A percentile compares a stretch with the other conserved stretches of the same genome.
These are phyloP conservation scores for Stenotaenia linearis DNA, from an alignment of 2,888 invertebrate genomes.

Conservation along the genomic window DNA sequence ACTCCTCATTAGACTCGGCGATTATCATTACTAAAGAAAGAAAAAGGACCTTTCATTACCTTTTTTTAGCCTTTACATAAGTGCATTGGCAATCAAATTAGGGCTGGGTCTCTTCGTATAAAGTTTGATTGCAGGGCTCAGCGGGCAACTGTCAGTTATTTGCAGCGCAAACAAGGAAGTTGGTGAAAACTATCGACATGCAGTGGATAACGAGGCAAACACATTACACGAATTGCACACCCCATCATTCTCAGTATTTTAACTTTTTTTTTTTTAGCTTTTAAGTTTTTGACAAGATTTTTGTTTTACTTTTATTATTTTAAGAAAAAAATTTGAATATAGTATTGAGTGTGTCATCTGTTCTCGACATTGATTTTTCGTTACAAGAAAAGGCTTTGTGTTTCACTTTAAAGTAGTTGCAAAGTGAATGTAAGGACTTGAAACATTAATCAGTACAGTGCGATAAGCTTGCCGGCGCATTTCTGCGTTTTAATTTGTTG, in stretches of 20 bases:
- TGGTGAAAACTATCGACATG: neutral
- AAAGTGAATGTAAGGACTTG: neutral
- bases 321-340: neutral
- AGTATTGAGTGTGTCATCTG: neutral
- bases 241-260: neutral
- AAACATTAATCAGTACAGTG: neutral
- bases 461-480: neutral
- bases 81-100: conserved; percentile 10
- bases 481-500: neutral
- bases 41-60: neutral
- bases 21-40: neutral
- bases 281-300: neutral
- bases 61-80: neutral
- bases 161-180: conserved; percentile 8
- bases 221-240: conserved; percentile 7
- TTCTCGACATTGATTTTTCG: neutral
- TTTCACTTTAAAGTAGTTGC: neutral
- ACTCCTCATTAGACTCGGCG: neutral
- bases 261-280: neutral
- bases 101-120: neutral
- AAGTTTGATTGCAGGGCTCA: conserved; percentile 14
- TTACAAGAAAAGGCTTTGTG: neutral
- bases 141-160: conserved; percentile 19
- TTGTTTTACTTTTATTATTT: neutral
- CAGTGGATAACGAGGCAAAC: conserved; percentile 19